A percentile compares a stretch with the other conserved stretches of the same genome.
Evolutionary conservation across 1,140 invertebrate genomes (phyloP).

Genomic region (Glossosoma conforme): DNA sequence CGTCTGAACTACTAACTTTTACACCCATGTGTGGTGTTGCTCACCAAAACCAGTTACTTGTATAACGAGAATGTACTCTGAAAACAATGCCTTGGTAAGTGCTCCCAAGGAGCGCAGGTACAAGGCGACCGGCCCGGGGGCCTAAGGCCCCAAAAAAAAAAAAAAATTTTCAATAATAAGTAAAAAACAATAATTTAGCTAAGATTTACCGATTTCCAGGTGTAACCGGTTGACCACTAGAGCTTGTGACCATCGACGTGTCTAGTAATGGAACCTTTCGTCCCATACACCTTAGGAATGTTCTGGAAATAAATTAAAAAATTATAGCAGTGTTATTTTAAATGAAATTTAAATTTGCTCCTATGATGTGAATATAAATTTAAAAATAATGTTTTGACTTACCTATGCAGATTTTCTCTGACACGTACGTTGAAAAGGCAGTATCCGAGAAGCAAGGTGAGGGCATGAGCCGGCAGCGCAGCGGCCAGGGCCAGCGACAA

Average conservation of each 20-base stretch:
- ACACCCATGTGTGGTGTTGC: too few species aligned
- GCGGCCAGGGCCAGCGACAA: conserved; percentile 69
- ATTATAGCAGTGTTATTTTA: not conserved
- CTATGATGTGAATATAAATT: not conserved
- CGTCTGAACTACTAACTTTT: too few species aligned
- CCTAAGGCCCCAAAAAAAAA: too few species aligned
- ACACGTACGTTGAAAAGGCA: conserved; percentile 78
- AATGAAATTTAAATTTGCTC: not conserved
- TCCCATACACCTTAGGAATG: conserved; percentile 71
- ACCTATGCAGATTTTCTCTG: conserved; percentile 57
- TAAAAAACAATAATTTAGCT: too few species aligned
- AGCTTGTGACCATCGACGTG: conserved; percentile 64
- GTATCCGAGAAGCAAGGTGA: conserved; percentile 77
- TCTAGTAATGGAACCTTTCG: conserved; percentile 78
- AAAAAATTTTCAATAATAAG: too few species aligned
- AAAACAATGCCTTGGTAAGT: too few species aligned
- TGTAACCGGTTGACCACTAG: conserved; percentile 68
- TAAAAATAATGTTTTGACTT: conserved; percentile 13
- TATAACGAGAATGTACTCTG: too few species aligned
- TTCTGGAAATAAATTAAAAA: conserved; percentile 54
- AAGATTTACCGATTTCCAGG: conserved; percentile 52
- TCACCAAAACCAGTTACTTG: too few species aligned
- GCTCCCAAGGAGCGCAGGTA: too few species aligned
- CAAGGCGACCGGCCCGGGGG: too few species aligned
- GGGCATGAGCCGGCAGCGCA: conserved; percentile 65